Base-by-base conservation (phyloP, 2,888 invertebrate genomes). In the Epirrita christyi region DNA sequence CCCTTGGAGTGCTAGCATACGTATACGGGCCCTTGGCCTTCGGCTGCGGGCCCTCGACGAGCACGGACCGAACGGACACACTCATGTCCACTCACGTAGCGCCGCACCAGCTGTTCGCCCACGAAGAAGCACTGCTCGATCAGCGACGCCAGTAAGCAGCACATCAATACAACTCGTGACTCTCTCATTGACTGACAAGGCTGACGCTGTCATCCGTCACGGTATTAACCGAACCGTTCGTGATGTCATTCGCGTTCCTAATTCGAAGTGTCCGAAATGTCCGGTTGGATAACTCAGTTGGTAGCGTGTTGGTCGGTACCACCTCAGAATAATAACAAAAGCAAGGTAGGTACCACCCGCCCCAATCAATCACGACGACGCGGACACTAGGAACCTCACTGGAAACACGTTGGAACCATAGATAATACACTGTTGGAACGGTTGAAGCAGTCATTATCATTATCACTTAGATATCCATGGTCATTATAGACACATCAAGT, bases 1-100 rank as follows among this genome's bases (percentile, higher is more conserved):
- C 94, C 48, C 93, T 80, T 6, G 94, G 94, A n/a, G 93, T 93
- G 81, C 93, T 94, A 76, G 93, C 92, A 84, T 93, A 94, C 55
- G 93, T 93, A 71, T 92, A 94, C 60, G 93, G 92, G 47, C 92
- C 91, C 83, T 80, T 81, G 61, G 72, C 65, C 56, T 74, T 77
- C 9, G 78, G 73, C 62, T 79, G 83, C n/a, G 89, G 90, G 5
- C 86, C 88, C 66, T 88, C 88, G 62, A 90, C 87, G 67, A 88
- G 75, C 68, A 90, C 83, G 38, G 85, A 80, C 49, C 83, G 83
- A 72, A 91, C 80, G 52, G 89, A 85, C 67, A 85, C 84, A 75
- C 84, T 86, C 90, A 90, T 89, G 51, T 8, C 45, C 47, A 45
- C 46, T 6, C 34, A 41, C 48, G 8, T 56, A 36, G 48, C 57